Base-by-base conservation (phyloP, 2,797 vertebrate species). In the Gephyroberyx darwinii region DNA sequence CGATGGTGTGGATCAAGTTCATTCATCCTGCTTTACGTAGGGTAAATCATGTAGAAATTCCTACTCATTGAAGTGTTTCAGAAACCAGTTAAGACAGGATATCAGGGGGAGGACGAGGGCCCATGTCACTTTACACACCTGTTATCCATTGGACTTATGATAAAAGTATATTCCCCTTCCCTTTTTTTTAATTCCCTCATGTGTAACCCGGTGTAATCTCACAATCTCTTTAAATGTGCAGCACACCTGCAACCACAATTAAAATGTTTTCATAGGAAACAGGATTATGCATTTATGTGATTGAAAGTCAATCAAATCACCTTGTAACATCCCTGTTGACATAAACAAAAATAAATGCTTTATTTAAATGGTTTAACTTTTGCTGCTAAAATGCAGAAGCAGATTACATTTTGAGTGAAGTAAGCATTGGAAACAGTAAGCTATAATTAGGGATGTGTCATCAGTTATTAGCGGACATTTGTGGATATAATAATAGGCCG, bases 271-370 rank as follows among this genome's bases (percentile, higher is more conserved):
- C 67, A 74, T 74, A 67, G 81, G 71, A 82, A 89, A 84, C 75
- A 54, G 65, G 88, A 89, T 88, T 88, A 83, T 69, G 50, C 33
- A 9, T 84, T 69, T 70, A 48, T 79, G 47, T 84, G 81, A 86
- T 59, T 86, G 81, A 80, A 84, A 83, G 84, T 79, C 83, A 75
- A 26, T 26, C 87, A 81, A 86, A 90, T 89, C 84, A 82, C 51
- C 65, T 71, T 14, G 59, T 80, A 73, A 84, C 84, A 69, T 71
- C 58, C 65, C 74, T 75, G 77, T 90, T 84, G 80, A 66, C 64
- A 19, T 60, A 74, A 81, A 84, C 65, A 74, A 68, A 72, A 78
- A 71, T 71, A 80, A 85, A 84, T 70, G 61, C 41, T 70, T 76
- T 47, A 61, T 86, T 80, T 80, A 86, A 75, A 68, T 76, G 71